Evolutionary conservation across 2,113 vertebrate species (phyloP).

Genomic region (Uria lomvia): DNA sequence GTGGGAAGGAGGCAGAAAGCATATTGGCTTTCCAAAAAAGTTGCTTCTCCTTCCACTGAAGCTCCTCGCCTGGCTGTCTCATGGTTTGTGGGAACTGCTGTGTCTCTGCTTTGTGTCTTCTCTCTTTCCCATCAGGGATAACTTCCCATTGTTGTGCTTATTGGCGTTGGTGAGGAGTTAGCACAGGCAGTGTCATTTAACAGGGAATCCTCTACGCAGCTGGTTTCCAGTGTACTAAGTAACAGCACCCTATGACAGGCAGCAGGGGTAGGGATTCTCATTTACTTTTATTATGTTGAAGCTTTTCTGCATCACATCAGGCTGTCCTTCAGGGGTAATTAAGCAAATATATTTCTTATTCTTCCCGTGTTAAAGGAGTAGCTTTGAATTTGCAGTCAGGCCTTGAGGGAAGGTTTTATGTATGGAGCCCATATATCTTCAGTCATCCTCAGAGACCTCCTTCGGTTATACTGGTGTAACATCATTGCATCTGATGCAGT

Average conservation of each 20-base stretch:
- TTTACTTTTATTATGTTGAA: conserved; percentile 49
- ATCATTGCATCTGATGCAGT: background rate
- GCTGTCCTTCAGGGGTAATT: conserved; percentile 4
- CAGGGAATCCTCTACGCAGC: background rate
- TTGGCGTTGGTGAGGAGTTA: background rate
- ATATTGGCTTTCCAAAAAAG: background rate
- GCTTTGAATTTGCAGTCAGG: conserved; percentile 13
- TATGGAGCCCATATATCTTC: background rate
- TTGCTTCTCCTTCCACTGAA: background rate
- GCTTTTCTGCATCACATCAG: background rate
- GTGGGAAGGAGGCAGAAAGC: background rate
- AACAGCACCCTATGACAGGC: background rate
- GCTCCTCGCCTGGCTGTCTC: background rate
- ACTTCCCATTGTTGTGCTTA: background rate
- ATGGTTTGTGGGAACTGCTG: background rate
- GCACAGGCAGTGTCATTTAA: background rate
- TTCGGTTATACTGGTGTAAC: background rate
- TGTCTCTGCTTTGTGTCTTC: background rate
- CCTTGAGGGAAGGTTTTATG: background rate
- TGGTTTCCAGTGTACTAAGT: background rate
- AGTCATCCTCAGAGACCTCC: background rate
- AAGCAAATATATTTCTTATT: conserved; percentile 1
- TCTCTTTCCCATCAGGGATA: background rate
- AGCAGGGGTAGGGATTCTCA: background rate
- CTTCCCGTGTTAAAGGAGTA: background rate